Evolutionary conservation across 2,888 invertebrate genomes (phyloP).

Genomic region (Diaprepes abbreviatus): DNA sequence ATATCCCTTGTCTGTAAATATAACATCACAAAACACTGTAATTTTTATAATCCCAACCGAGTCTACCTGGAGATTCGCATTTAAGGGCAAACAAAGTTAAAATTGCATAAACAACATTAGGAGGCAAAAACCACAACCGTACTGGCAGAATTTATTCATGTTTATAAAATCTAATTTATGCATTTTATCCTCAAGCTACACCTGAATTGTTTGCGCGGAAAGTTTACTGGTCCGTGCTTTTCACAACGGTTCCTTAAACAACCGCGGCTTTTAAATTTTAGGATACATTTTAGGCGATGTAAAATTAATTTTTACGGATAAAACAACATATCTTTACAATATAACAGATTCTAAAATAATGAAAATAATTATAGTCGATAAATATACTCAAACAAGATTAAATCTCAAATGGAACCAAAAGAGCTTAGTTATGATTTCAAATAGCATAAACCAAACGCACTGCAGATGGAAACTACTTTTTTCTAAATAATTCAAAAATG

Average conservation of each 20-base stretch:
- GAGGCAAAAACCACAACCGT: slow-evolving; percentile 55
- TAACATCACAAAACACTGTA: slow-evolving; percentile 9
- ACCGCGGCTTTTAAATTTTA: slow-evolving; percentile 16
- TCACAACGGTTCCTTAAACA: slow-evolving; percentile 22
- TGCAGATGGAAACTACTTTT: too few species aligned
- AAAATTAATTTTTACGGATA: neutral
- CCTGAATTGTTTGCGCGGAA: slow-evolving; percentile 60
- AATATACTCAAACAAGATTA: too few species aligned
- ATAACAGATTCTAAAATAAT: too few species aligned
- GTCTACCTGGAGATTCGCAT: slow-evolving; percentile 27
- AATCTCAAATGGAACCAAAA: too few species aligned
- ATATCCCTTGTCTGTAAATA: too few species aligned
- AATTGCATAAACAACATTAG: slow-evolving; percentile 52
- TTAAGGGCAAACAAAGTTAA: slow-evolving; percentile 52
- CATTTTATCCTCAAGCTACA: slow-evolving; percentile 59
- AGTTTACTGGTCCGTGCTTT: slow-evolving; percentile 51
- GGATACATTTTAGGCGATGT: neutral
- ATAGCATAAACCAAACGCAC: too few species aligned
- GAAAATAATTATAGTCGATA: too few species aligned
- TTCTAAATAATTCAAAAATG: too few species aligned
- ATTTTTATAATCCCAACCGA: slow-evolving; percentile 25
- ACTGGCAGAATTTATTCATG: slow-evolving; percentile 57
- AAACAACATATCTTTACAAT: too few species aligned
- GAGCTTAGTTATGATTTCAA: too few species aligned
- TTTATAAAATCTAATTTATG: slow-evolving; percentile 60